A percentile compares a stretch with the other conserved stretches of the same genome.
Conservation (phyloP, 2,888 invertebrate genomes). For the Neoaliturus tenellus region DNA sequence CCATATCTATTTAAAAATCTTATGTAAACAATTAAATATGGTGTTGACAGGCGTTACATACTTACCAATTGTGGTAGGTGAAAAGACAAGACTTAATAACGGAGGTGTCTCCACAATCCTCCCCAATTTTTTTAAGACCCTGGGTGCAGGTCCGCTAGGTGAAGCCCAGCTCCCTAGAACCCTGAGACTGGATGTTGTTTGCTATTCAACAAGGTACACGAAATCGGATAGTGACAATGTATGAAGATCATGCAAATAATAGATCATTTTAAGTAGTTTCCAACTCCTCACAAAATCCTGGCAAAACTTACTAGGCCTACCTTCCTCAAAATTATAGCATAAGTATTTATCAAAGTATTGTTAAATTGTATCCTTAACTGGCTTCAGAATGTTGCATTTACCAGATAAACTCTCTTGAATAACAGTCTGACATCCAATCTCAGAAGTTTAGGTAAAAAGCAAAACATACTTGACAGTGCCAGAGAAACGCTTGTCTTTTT, state of each 20-base stretch:
- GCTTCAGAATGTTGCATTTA: no score
- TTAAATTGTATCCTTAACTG: no score
- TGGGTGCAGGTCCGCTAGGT: conserved; percentile 96
- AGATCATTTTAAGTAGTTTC: no score
- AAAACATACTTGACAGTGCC: conserved; percentile 92
- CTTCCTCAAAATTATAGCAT: no score
- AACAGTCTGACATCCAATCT: conserved; percentile 28
- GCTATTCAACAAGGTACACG: no score
- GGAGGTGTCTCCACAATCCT: conserved; percentile 75
- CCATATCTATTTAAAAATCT: neutral
- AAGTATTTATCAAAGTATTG: no score
- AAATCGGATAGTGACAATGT: no score
- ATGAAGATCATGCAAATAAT: no score
- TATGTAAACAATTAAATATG: neutral
- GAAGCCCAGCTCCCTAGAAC: conserved; percentile 80
- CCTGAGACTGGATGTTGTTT: conserved; percentile 23
- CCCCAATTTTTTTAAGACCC: conserved; percentile 99
- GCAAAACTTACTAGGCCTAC: no score
- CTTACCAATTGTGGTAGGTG: conserved; percentile 28
- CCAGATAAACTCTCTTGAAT: no score
- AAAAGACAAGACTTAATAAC: conserved; percentile 60
- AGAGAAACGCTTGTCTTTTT: conserved; percentile 99
- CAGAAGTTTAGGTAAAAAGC: conserved; percentile 45
- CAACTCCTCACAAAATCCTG: no score
- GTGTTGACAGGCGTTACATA: no score